Base-by-base conservation (phyloP, 2,797 vertebrate genomes). In the Diglossa cyanea region DNA sequence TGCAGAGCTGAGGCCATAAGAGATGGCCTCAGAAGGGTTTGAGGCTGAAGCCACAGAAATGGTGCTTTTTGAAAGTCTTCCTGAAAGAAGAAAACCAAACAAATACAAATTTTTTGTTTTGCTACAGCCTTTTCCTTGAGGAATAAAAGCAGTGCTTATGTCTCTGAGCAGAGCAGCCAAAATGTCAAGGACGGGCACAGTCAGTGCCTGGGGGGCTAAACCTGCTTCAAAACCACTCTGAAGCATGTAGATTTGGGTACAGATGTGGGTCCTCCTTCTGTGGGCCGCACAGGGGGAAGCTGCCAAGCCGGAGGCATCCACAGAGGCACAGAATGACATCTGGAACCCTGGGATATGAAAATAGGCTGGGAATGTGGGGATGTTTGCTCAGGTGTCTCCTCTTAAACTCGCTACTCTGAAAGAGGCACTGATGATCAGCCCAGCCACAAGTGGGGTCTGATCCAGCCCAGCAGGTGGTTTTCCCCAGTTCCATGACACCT, bases 351-450 rank as follows among this genome's bases (percentile, higher is more conserved):
- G 54, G 31, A 62, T 17, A 6, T 44, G 54, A 39, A 78, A 86
- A 78, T 4, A 73, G 35, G 25, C 51, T 90, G 54, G 58, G 53
- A 93, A 67, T 1, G 2, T 0, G 1, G 25, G n/a, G 11, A 26
- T 93, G 51, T 93, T 94, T 92, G 81, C 55, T 90, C 83, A 84
- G 84, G 83, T 84, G 86, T 51, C 70, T 58, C 8, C 5, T 55
- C 44, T 60, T 44, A 33, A 81, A 53, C 39, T 20, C 42, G 18
- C 37, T 74, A 31, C 71, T 75, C 66, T 93, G 77, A 83, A 88
- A 83, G 88, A 88, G 13, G 14, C 68, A 78, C 68, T 92, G 88
- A 86, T 88, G 86, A 90, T 51, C 42, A 42, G 5, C 25, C 16
- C 1, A 2, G 3, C 30, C 66, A 74, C 61, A 60, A 74, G 24